Base-by-base conservation (phyloP, 92 coral and sea anemone species). In the Paramuricea clavata region DNA sequence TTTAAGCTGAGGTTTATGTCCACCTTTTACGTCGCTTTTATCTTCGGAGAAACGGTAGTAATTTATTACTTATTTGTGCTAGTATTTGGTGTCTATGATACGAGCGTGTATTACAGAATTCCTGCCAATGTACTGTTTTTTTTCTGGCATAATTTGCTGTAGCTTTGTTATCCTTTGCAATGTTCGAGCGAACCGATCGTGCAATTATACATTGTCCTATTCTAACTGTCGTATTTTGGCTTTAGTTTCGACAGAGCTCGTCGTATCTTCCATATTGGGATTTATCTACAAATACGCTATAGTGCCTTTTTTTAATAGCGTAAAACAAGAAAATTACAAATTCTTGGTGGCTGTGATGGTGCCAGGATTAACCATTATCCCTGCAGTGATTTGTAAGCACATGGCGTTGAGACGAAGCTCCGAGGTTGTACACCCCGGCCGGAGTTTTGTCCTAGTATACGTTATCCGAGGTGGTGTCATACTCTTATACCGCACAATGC, bases 391-490 rank as follows among this genome's bases (percentile, higher is more conserved):
- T n/a, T 5, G 25, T 12, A 70, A 70, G 23, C 47, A 70, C 28
- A 33, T 70, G 52, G n/a, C n/a, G n/a, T n/a, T n/a, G n/a, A n/a
- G n/a, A n/a, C n/a, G n/a, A n/a, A n/a, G n/a, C n/a, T n/a, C 28
- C n/a, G 90, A 81, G 19, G 49, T 92, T 27, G 82, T 85, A 2
- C 93, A 89, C 28, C 89, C 92, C 22, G 97, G 94, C 0, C 71
- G 74, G 1, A 74, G 87, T 6, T 50, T 91, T 68, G 86, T 82
- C 44, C n/a, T n/a, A n/a, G n/a, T n/a, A n/a, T n/a, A n/a, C n/a
- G n/a, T n/a, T n/a, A n/a, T n/a, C n/a, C n/a, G 85, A 34, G 86
- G 90, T 19, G 82, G 52, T 0, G 59, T 88, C 6, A 91, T 93
- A 13, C 21, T 86, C 3, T 86, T 90, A 1, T 92, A 86, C 62